Evolutionary conservation across 1,140 invertebrate species (phyloP).

Genomic region (Oppia nitens): DNA sequence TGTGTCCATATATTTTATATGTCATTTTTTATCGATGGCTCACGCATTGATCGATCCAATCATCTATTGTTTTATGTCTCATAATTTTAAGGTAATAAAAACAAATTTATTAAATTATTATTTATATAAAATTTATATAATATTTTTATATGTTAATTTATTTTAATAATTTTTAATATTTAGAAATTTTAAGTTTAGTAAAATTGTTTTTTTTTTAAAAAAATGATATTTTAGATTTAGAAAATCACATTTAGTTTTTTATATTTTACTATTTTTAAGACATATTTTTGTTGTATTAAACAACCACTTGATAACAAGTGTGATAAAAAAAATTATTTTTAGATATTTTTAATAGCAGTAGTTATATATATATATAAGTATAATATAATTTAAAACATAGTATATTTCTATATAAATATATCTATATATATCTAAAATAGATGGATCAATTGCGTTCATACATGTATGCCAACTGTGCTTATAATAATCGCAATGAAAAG

Average conservation of each 20-base stretch:
- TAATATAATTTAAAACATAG: neutral
- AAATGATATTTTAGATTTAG: no score
- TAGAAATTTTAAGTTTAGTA: neutral
- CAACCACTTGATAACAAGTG: neutral
- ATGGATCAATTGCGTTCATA: neutral
- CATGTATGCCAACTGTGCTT: neutral
- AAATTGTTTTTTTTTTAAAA: neutral
- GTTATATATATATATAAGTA: neutral
- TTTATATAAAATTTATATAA: neutral
- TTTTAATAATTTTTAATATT: neutral
- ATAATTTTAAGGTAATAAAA: constrained; percentile 51
- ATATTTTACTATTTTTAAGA: neutral
- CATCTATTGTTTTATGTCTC: constrained; percentile 71
- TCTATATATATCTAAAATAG: neutral
- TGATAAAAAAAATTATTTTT: neutral
- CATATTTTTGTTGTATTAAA: neutral
- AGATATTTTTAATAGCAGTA: neutral
- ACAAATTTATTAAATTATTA: neutral
- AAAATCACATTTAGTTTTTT: neutral
- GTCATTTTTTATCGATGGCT: constrained; percentile 32
- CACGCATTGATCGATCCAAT: constrained; percentile 74
- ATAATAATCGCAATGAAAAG: neutral
- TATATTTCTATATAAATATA: neutral
- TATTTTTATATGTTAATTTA: neutral
- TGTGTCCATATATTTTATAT: constrained; percentile 31